Base-by-base conservation (phyloP, 37 sponge, comb jelly and placozoan genomes). In the Haliclona indistincta region DNA sequence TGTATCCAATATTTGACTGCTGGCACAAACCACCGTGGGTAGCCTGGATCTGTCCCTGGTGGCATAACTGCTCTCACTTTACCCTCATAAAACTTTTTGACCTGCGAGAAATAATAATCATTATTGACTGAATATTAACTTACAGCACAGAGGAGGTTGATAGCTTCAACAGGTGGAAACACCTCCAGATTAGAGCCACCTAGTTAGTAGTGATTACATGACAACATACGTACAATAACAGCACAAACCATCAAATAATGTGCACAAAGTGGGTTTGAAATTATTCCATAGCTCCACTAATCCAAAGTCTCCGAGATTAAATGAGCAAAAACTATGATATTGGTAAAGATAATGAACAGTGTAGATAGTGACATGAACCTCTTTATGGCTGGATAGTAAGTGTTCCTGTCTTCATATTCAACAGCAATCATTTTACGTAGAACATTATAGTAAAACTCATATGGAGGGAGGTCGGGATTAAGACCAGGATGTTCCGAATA, bases 11-110 rank as follows among this genome's bases (percentile, higher is more conserved):
- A 74, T 63, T 69, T 80, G 22, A 84, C 82, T n/a, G 74, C 84
- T 28, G 84, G 79, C 26, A 67, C 70, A 54, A 93, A 93, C 93
- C 93, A 93, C 3, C 65, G 52, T 52, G 88, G 88, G 39, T 77
- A 93, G 33, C 76, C 81, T 0, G 84, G 88, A 3, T 26, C 56
- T 13, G 29, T 44, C 4, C 62, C 51, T 4, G 25, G 43, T 19
- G 78, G 74, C 6, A 25, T 58, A 5, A 84, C 53, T 28, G 65
- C n/a, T 13, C 44, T n/a, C 2, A 87, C 51, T 37, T 74, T 54
- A 36, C 73, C 73, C 38, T 93, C 78, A 60, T 86, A 93, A 51
- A 88, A 83, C 13, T 37, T 47, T 70, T 88, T 84, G 4, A 93
- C 78, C 81, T 82, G 64, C 28, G 7, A 22, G 43, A 55, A 42